A percentile compares a stretch with the other conserved stretches of the same genome.
Conservation (phyloP, 1,140 invertebrate genomes). For the Zeugodacus cucurbitae region DNA sequence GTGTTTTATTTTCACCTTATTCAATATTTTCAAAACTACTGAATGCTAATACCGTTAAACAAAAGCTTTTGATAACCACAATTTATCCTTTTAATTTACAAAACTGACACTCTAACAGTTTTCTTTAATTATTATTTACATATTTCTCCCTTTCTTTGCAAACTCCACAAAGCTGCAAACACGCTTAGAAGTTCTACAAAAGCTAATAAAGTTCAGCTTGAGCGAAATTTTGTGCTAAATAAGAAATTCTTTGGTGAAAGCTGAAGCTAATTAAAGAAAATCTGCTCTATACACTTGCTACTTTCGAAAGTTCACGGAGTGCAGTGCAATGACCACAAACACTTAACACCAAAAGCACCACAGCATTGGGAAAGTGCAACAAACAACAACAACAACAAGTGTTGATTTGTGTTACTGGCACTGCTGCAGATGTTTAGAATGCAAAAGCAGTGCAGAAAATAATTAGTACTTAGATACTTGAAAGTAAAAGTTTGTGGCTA, state of each 20-base stretch:
- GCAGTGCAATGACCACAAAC: neutral
- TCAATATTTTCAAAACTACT: no score
- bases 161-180: no score
- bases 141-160: no score
- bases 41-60: no score
- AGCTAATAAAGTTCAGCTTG: no score
- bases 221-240: neutral
- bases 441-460: neutral
- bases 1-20: no score
- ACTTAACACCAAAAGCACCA: neutral
- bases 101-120: no score
- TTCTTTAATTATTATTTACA: no score
- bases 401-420: neutral
- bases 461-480: neutral
- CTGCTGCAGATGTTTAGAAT: neutral
- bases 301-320: neutral
- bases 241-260: neutral
- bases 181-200: no score
- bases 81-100: no score
- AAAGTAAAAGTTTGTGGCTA: neutral
- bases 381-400: neutral
- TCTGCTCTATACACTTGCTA: neutral
- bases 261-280: neutral
- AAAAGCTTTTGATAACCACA: no score
- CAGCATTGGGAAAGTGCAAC: neutral